Evolutionary conservation across 2,797 vertebrate species (phyloP), one percentile per base, ranked within the genome.

Genomic region (Protonibea diacanthus): DNA sequence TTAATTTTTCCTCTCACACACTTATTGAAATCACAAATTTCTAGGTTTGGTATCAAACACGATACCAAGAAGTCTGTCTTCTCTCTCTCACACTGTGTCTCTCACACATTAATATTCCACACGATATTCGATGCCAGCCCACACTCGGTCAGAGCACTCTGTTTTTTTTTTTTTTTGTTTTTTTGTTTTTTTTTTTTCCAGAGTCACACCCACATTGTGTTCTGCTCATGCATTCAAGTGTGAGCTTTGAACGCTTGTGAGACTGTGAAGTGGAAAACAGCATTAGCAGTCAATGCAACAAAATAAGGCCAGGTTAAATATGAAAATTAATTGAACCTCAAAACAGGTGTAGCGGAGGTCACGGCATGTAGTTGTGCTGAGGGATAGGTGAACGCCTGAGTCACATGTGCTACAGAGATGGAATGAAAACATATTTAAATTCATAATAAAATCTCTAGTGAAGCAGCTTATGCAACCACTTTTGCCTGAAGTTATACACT

Each of bases 171-270:
- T 10, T 9, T 21, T 58, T 56, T 40, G 20, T 71, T 42, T 49
- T n/a, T n/a, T n/a, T 60, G n/a, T 44, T 10, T 9, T 21, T 58
- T 56, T 40, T 21, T 71, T 42, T 49, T n/a, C 14, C 49, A 44
- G 9, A 74, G 66, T 82, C 78, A 80, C 64, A 42, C 79, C 80
- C 82, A 85, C 87, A 62, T 73, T 59, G 47, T 80, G 69, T n/a
- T 68, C 61, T 10, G 33, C 55, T 76, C 53, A 61, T 55, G 74
- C 72, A 67, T 74, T 89, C 27, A 73, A 74, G 80, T 42, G 47
- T 45, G 61, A 72, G 61, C 40, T 84, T 59, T 49, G 38, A 80
- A 62, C 14, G 9, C 47, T 33, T 12, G 25, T 12, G n/a, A 23
- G 65, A 45, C 60, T 74, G 62, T 58, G 18, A 67, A 67, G 67